Evolutionary conservation across 2,797 vertebrate genomes (phyloP).

Genomic region (Pangasius djambal): DNA sequence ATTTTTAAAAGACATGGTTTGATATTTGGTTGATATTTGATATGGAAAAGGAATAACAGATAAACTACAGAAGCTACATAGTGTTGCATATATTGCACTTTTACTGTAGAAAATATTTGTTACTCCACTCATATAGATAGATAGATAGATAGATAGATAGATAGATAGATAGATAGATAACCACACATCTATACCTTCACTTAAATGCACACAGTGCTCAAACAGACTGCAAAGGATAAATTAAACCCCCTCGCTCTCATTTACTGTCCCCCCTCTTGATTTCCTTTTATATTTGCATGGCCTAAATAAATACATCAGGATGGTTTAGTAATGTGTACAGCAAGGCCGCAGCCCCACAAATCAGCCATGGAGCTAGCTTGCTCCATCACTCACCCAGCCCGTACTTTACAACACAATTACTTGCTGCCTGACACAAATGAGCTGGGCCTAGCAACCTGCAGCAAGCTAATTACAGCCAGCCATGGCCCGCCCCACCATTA

Average conservation of each 20-base stretch:
- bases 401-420: slow-evolving; percentile 77
- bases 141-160: slow-evolving; percentile 2
- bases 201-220: slow-evolving; percentile 37
- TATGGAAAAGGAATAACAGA: neutral
- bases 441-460: slow-evolving; percentile 70
- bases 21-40: neutral
- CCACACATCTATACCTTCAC: neutral
- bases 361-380: slow-evolving; percentile 58
- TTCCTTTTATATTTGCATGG: slow-evolving; percentile 68
- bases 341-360: slow-evolving; percentile 66
- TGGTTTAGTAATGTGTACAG: slow-evolving; percentile 70
- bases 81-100: neutral
- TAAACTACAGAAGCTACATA: neutral
- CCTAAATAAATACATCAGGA: slow-evolving; percentile 70
- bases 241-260: neutral
- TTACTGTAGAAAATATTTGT: too few species aligned
- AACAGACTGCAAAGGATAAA: slow-evolving; percentile 28
- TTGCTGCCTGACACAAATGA: slow-evolving; percentile 77
- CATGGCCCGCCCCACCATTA: slow-evolving; percentile 64
- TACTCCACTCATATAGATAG: neutral
- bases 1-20: neutral
- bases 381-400: slow-evolving; percentile 68
- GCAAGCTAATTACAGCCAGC: slow-evolving; percentile 74
- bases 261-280: slow-evolving; percentile 47
- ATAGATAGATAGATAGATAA: neutral